phyloP scores from a whole-genome alignment of 2,113 vertebrate genomes.

The Microtus richardsoni region DNA sequence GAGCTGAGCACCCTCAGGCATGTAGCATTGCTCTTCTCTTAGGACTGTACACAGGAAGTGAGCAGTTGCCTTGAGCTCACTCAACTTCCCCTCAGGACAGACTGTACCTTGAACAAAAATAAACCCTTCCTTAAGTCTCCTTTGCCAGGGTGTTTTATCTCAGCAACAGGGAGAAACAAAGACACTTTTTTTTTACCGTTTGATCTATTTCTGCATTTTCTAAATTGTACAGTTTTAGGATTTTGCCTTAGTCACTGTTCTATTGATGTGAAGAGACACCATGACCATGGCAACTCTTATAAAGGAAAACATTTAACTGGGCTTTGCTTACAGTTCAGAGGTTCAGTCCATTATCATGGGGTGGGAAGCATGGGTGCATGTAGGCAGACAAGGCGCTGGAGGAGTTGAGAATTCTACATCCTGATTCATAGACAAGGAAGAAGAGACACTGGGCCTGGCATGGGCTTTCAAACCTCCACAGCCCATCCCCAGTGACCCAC shows the following conservation, averaged over 20 bases:
- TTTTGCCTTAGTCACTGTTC: not conserved
- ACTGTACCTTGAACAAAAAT: not conserved
- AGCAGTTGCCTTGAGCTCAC: not conserved
- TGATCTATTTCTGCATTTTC: conserved; percentile 54
- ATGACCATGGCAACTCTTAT: not conserved
- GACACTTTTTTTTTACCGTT: not conserved
- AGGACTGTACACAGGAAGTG: not conserved
- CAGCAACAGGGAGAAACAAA: not conserved
- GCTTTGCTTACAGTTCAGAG: not conserved
- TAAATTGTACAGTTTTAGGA: not conserved
- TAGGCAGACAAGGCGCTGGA: not conserved
- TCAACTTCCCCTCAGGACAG: too few relatives aligned
- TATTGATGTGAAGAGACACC: not conserved
- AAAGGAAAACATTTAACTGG: not conserved
- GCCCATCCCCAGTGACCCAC: not conserved
- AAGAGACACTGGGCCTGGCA: too few relatives aligned
- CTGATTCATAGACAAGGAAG: not conserved
- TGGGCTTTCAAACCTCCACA: not conserved
- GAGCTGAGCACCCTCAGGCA: accelerated
- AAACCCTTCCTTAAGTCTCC: not conserved
- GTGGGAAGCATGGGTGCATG: not conserved
- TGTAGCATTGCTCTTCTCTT: accelerated
- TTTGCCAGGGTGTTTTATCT: not conserved
- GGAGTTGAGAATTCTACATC: not conserved
- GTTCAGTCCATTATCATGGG: not conserved